These are phyloP conservation scores for Chionoecetes opilio DNA, from an alignment of 1,140 invertebrate species.

Conservation along the genomic window DNA sequence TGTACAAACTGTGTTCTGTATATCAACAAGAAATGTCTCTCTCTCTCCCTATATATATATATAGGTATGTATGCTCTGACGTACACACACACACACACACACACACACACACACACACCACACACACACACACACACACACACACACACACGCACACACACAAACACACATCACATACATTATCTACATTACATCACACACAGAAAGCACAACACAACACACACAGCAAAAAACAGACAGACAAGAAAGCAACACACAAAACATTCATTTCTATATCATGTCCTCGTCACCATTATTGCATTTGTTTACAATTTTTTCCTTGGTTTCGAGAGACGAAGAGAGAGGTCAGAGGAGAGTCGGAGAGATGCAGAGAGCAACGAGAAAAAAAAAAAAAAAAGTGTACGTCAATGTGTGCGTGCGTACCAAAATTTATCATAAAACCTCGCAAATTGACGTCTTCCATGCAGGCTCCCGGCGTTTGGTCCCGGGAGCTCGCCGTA, in stretches of 20 bases:
- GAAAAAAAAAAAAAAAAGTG: neutral
- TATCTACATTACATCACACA: no score
- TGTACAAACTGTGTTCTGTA: no score
- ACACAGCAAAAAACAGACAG: constrained; percentile 43
- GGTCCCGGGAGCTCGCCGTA: neutral
- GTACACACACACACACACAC: constrained; percentile 41
- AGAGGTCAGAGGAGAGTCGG: constrained; percentile 40
- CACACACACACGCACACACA: no score
- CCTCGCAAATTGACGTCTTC: neutral
- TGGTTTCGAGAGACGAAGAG: constrained; percentile 46
- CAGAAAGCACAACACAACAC: no score
- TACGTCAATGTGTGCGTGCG: neutral
- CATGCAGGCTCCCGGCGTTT: neutral
- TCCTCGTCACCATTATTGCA: no score
- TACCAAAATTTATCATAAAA: neutral
- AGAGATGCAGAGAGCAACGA: neutral
- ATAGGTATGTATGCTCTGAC: no score
- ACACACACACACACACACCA: constrained; percentile 32
- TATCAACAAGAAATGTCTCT: no score
- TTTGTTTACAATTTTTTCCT: no score
- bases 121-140: no score
- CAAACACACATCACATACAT: no score
- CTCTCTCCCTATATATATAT: no score
- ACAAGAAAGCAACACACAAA: neutral
- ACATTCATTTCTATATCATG: no score